Conservation (phyloP, 1,140 invertebrate species). For the Temnothorax curvispinosus region DNA sequence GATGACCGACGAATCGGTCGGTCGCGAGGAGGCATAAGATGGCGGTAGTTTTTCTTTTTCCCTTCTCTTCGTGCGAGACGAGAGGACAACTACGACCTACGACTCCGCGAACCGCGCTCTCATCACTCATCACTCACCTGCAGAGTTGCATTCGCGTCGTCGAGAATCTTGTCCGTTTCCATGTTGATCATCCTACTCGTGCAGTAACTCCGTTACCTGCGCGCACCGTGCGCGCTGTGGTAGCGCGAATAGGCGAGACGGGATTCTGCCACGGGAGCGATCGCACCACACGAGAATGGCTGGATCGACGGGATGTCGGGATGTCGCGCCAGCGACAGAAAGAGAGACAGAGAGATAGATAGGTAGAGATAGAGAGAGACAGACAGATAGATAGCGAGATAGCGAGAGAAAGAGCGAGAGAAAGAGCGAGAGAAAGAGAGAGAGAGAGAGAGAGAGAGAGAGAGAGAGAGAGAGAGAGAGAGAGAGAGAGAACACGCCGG, state of each 20-base stretch:
- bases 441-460: neutral
- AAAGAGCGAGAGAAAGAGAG: constrained; percentile 1
- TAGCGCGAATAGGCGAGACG: neutral
- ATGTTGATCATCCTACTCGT: constrained; percentile 87
- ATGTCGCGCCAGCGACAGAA: neutral
- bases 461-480: constrained; percentile 24
- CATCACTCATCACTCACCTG: constrained; percentile 83
- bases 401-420: neutral
- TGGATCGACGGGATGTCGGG: neutral
- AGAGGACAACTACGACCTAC: constrained; percentile 8
- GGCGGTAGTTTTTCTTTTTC: constrained; percentile 70
- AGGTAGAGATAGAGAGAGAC: neutral
- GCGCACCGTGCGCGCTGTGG: neutral
- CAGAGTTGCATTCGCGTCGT: constrained; percentile 87
- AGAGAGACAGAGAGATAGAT: neutral
- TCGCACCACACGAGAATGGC: neutral
- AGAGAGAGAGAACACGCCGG: constrained; percentile 23
- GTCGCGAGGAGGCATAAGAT: constrained; percentile 76
- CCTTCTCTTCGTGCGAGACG: constrained; percentile 38
- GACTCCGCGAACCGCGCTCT: neutral
- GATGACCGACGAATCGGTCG: constrained; percentile 9
- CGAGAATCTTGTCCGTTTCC: constrained; percentile 89
- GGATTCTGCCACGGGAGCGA: neutral
- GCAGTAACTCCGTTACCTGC: constrained; percentile 14
- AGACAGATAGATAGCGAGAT: neutral